Evolutionary conservation across 1,140 invertebrate genomes (phyloP), one percentile per base, ranked within the genome.

Genomic region (Lepidurus arcticus): DNA sequence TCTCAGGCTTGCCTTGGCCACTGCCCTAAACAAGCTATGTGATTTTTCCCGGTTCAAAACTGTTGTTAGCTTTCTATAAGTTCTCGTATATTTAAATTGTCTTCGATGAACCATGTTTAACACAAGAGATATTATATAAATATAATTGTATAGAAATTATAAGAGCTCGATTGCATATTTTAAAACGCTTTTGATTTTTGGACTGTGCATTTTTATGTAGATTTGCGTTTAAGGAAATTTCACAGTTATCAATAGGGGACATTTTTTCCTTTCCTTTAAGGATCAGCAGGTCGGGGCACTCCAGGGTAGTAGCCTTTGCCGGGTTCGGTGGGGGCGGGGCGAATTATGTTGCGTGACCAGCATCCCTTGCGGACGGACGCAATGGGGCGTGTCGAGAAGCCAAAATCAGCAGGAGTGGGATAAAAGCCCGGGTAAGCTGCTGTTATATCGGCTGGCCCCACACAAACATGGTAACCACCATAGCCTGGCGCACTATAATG

Each of bases 1-100:
- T 94, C 85, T 92, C 92, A 5, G 92, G 93, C 34, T 85, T 95
- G 24, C 94, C 94, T 0, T 96, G 93, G 93, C 93, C 93, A 0
- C 85, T 96, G 73, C 92, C 92, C 73, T 94, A 84, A 88, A 44
- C 34, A 73, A 73, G 3, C 44, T 74, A 73, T 10, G 7, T 42
- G 65, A n/a, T 65, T 65, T 65, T 47, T 65, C 1, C n/a, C 21
- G 53, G 16, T 21, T 21, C 7, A 16, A 16, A 7, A 65, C 13
- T 9, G 13, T 65, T n/a, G 16, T 65, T 65, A 13, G 3, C 4
- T 21, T 21, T 65, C 1, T 0, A n/a, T 0, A 7, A 16, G 53
- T 65, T 65, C 53, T 34, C 53, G 4, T 65, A 21, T 65, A 65
- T 65, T 65, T 65, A 13, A 65, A 21, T 65, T 21, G 4, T 65